Conservation (phyloP, 2,113 vertebrate genomes). For the Silurus meridionalis region DNA sequence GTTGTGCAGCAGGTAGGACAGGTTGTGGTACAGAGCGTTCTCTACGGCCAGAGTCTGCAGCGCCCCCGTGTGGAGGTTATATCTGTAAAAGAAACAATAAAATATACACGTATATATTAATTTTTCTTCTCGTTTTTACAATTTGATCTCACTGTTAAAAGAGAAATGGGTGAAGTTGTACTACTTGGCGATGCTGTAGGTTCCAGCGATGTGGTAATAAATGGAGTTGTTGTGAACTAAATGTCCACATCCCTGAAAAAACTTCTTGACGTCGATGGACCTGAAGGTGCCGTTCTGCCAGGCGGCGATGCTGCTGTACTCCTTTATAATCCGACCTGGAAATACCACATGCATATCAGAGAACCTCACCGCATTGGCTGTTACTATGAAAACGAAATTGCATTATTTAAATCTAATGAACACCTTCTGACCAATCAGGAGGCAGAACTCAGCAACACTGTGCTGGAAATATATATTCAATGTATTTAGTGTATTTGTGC, state of each 20-base stretch:
- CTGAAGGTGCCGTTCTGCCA: slow-evolving; percentile 78
- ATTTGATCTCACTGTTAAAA: not conserved
- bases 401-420: not conserved
- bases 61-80: slow-evolving; percentile 74
- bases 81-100: slow-evolving; percentile 66
- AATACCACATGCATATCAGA: too few relatives aligned
- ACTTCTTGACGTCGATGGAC: slow-evolving; percentile 76
- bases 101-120: not conserved
- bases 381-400: not conserved
- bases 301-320: slow-evolving; percentile 78
- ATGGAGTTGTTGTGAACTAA: slow-evolving; percentile 82
- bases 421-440: not conserved
- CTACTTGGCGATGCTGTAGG: slow-evolving; percentile 83
- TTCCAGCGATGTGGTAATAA: slow-evolving; percentile 90
- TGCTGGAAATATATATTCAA: not conserved
- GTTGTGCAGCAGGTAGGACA: slow-evolving; percentile 87
- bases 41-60: slow-evolving; percentile 73
- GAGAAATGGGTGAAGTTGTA: not conserved
- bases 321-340: slow-evolving; percentile 81
- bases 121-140: not conserved
- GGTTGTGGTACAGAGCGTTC: slow-evolving; percentile 81
- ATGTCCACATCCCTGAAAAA: slow-evolving; percentile 90
- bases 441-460: not conserved
- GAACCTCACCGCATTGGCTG: not conserved
- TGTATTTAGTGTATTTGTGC: not conserved